A percentile compares a stretch with the other conserved stretches of the same genome.
These are phyloP conservation scores for Onychorhynchus coronatus DNA, from an alignment of 2,113 vertebrate genomes.

Conservation along the genomic window DNA sequence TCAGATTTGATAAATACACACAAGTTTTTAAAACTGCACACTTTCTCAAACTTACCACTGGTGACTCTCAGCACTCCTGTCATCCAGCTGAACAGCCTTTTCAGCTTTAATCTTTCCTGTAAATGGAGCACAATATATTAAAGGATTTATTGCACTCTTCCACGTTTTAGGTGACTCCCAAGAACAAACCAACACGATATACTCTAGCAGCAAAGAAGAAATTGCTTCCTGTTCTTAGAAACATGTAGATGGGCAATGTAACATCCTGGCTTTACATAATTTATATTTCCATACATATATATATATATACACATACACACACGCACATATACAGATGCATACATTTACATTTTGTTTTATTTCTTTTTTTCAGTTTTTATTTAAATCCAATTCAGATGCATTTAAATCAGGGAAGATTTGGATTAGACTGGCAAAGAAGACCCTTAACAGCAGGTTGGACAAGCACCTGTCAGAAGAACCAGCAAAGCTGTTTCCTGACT, in stretches of 20 bases:
- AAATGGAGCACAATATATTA: conserved; percentile 22
- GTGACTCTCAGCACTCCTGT: conserved; percentile 86
- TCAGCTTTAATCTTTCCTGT: conserved; percentile 85
- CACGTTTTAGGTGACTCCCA: background rate
- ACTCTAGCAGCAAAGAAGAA: background rate
- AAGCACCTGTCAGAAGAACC: background rate
- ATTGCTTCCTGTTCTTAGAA: background rate
- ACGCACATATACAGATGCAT: background rate
- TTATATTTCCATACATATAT: background rate
- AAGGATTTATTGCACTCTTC: background rate
- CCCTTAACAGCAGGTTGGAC: background rate
- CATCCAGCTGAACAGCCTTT: conserved; percentile 83
- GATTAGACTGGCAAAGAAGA: background rate
- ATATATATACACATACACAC: background rate
- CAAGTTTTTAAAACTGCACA: background rate
- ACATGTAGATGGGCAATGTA: background rate
- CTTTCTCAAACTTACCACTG: conserved; percentile 84
- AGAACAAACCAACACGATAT: background rate
- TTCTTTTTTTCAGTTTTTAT: background rate
- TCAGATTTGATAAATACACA: background rate
- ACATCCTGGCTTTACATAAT: background rate
- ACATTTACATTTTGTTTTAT: background rate
- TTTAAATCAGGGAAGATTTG: background rate
- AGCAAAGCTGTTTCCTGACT: background rate
- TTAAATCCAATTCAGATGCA: background rate